These are phyloP conservation scores for Nipponia nippon DNA, from an alignment of 2,113 vertebrate genomes.

Conservation along the genomic window DNA sequence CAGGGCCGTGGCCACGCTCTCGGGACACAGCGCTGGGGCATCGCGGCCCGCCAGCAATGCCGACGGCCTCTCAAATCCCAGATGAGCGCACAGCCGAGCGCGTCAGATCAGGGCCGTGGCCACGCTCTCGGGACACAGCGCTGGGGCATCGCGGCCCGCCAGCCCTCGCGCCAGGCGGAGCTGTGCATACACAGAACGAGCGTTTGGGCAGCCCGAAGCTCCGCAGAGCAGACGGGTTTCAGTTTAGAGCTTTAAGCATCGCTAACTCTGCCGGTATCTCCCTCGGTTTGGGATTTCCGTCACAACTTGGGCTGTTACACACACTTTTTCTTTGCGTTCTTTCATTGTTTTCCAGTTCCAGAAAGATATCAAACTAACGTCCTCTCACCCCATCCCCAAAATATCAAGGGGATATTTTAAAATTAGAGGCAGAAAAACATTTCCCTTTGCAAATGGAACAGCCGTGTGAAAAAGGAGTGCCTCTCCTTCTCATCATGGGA, in stretches of 20 bases:
- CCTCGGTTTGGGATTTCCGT: neutral
- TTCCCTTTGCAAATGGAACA: neutral
- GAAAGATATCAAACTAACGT: neutral
- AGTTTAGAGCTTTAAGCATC: neutral
- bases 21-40: neutral
- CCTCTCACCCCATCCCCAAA: neutral
- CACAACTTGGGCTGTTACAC: neutral
- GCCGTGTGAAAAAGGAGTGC: neutral
- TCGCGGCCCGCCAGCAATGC: no score
- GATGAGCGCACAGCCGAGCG: accelerated
- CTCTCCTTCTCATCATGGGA: neutral
- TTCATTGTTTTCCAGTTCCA: neutral
- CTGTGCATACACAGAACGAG: neutral
- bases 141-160: neutral
- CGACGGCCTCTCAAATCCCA: neutral
- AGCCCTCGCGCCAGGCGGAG: neutral
- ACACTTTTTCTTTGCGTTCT: neutral
- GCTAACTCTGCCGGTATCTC: neutral
- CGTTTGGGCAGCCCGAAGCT: neutral
- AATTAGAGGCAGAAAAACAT: neutral
- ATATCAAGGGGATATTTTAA: neutral
- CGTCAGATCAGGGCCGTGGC: neutral
- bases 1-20: neutral
- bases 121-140: neutral
- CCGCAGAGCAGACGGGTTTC: neutral